Evolutionary conservation across 2,888 invertebrate genomes (phyloP).

Genomic region (Escarpia spicata): DNA sequence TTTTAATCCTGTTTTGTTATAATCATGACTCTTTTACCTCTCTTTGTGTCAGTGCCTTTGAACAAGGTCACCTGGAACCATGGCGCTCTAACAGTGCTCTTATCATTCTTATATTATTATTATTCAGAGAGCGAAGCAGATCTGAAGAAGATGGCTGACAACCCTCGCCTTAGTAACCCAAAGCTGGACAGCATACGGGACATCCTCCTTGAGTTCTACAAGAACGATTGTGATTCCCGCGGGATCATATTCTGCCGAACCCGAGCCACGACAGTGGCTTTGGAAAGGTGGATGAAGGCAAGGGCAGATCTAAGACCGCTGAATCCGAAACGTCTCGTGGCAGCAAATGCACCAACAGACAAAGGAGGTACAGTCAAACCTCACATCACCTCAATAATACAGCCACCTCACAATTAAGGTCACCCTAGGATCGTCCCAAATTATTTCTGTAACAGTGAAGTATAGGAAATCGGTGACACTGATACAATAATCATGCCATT

Average conservation of each 20-base stretch:
- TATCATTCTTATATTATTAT: background rate
- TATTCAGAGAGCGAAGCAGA: conserved; percentile 32
- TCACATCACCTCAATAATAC: background rate
- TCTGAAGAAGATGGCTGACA: conserved; percentile 18
- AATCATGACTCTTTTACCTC: no score
- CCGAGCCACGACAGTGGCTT: conserved; percentile 52
- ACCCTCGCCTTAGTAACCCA: conserved; percentile 48
- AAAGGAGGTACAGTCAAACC: background rate
- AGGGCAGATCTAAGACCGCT: conserved; percentile 45
- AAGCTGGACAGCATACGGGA: conserved; percentile 49
- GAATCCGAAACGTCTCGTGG: conserved; percentile 38
- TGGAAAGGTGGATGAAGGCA: conserved; percentile 56
- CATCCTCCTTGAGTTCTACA: conserved; percentile 42
- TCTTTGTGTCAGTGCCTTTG: no score
- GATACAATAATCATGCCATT: no score
- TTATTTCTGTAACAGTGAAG: no score
- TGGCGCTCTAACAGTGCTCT: no score
- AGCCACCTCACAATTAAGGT: no score
- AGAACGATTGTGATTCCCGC: conserved; percentile 42
- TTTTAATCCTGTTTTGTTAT: no score
- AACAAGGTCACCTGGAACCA: no score
- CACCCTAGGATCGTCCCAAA: no score
- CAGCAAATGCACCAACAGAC: conserved; percentile 27
- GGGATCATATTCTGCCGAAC: conserved; percentile 62
- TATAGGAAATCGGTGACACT: no score